phyloP scores from a whole-genome alignment of 2,888 invertebrate species.

The Spicauda simplicius region DNA sequence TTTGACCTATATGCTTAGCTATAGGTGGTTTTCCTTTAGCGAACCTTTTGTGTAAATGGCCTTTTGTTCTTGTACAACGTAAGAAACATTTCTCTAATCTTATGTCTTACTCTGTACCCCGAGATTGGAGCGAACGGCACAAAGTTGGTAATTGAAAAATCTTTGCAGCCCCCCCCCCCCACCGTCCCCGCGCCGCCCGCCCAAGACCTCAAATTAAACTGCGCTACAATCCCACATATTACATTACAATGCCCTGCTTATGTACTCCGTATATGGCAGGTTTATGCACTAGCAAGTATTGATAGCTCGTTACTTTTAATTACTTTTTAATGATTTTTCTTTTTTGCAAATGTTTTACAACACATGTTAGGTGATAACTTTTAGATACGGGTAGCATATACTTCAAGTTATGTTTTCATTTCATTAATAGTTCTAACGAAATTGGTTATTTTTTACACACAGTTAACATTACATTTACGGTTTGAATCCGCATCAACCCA shows the following conservation, averaged over 20 bases:
- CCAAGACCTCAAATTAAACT: conserved; percentile 52
- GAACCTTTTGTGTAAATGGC: not conserved
- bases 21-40: not conserved
- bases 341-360: not conserved
- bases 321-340: not conserved
- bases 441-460: too few species aligned
- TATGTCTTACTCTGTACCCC: conserved; percentile 45
- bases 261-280: not conserved
- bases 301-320: not conserved
- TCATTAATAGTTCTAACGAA: too few species aligned
- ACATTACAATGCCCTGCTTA: conserved; percentile 38
- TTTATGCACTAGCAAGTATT: not conserved
- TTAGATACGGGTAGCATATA: too few species aligned
- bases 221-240: conserved; percentile 46
- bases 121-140: conserved; percentile 76
- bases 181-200: conserved; percentile 34
- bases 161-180: conserved; percentile 59
- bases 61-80: not conserved
- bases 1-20: too few species aligned
- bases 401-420: too few species aligned
- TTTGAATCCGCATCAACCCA: too few species aligned
- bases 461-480: too few species aligned
- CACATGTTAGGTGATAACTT: too few species aligned
- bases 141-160: conserved; percentile 83
- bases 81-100: conserved; percentile 40